Percentiles rank a stretch among this genome's conserved stretches.
These are phyloP conservation scores for Chaetodon trifasciatus DNA, from an alignment of 2,797 vertebrate genomes.

Conservation along the genomic window DNA sequence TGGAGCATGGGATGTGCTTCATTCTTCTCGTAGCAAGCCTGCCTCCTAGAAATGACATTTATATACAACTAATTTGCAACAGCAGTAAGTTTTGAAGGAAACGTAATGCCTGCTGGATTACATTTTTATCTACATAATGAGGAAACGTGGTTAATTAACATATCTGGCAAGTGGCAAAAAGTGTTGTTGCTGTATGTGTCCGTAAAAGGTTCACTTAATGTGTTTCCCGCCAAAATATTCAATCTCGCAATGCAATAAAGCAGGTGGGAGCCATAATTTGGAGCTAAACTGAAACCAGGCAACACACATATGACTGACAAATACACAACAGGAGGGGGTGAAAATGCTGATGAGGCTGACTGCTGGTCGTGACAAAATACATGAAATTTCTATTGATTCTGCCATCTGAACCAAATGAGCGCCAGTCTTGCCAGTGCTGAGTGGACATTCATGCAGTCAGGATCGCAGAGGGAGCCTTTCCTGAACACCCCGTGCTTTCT, in stretches of 20 bases:
- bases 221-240: background rate
- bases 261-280: no score
- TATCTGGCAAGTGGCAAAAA: background rate
- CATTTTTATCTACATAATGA: background rate
- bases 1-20: background rate
- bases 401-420: constrained; percentile 10
- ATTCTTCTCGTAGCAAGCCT: background rate
- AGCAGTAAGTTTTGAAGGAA: background rate
- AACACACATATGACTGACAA: background rate
- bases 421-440: background rate
- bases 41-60: background rate
- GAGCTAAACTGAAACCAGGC: background rate
- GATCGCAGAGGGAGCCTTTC: background rate
- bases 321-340: background rate
- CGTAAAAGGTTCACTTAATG: background rate
- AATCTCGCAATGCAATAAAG: background rate
- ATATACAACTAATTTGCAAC: background rate
- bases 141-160: background rate
- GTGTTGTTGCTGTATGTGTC: background rate
- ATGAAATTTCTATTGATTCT: constrained; percentile 20
- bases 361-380: background rate
- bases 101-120: background rate
- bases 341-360: background rate
- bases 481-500: background rate
- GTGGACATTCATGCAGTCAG: constrained; percentile 9